Percentiles rank a stretch among this genome's conserved stretches.
These are phyloP conservation scores for Chironex yamaguchii DNA, from an alignment of 30 jellyfish, hydroid and myxozoan genomes.

Conservation along the genomic window DNA sequence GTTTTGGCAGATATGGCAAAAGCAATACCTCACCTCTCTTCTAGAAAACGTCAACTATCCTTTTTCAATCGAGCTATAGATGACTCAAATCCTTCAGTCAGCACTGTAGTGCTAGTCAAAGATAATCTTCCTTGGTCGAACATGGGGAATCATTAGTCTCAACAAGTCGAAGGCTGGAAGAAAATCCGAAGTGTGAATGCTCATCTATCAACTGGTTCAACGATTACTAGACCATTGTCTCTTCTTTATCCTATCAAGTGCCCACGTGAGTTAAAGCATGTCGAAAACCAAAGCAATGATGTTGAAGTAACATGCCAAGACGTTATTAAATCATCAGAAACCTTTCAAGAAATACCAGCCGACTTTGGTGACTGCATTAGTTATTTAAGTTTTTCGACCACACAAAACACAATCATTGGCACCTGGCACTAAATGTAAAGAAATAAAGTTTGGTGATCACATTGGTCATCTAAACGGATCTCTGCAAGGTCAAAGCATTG, in stretches of 20 bases:
- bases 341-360: no score
- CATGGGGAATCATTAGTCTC: not conserved
- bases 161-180: not conserved
- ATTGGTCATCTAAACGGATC: no score
- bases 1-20: not conserved
- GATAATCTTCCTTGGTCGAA: not conserved
- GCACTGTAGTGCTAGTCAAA: not conserved
- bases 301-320: no score
- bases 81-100: not conserved
- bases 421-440: no score
- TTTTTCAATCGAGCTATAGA: not conserved
- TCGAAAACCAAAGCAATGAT: no score
- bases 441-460: no score
- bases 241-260: not conserved
- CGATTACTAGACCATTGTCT: not conserved
- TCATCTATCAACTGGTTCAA: not conserved
- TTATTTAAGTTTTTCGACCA: no score
- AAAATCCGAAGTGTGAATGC: not conserved
- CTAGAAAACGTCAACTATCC: not conserved
- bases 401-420: no score
- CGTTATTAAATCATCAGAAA: no score
- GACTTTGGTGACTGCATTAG: no score
- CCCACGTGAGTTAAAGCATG: no score
- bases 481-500: no score
- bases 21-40: not conserved